Percentiles rank a stretch among this genome's conserved stretches.
Evolutionary conservation across 2,113 vertebrate genomes (phyloP).

Genomic region (Chloebia gouldiae): DNA sequence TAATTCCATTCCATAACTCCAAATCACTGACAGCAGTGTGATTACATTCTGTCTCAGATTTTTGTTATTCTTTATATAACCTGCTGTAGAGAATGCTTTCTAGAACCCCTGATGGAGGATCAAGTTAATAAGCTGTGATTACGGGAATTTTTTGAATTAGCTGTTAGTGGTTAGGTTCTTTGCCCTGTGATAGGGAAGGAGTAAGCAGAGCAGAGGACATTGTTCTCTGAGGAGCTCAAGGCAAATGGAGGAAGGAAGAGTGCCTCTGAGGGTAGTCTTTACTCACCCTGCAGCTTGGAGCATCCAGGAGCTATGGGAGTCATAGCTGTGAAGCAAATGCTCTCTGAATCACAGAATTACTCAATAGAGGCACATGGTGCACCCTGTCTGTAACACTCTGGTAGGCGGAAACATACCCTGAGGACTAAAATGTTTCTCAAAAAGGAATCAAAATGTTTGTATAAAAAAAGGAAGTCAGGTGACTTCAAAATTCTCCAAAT

Average conservation of each 20-base stretch:
- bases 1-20: neutral
- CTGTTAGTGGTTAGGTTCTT: neutral
- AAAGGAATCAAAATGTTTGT: neutral
- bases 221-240: neutral
- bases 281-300: conserved; percentile 63
- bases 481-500: neutral
- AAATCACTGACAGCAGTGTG: neutral
- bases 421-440: conserved; percentile 71
- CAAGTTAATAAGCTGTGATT: neutral
- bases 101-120: neutral
- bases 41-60: neutral
- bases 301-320: conserved; percentile 69
- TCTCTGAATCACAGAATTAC: conserved; percentile 34
- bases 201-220: neutral
- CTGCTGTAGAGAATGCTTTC: neutral
- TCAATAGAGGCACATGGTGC: conserved; percentile 53
- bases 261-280: neutral
- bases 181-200: neutral
- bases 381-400: conserved; percentile 71
- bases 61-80: neutral
- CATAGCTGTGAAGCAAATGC: conserved; percentile 60
- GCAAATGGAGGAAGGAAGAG: neutral
- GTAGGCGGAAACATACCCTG: conserved; percentile 68
- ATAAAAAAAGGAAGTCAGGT: neutral
- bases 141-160: neutral